These are phyloP conservation scores for Catharus ustulatus DNA, from an alignment of 2,797 vertebrate genomes.

Conservation along the genomic window DNA sequence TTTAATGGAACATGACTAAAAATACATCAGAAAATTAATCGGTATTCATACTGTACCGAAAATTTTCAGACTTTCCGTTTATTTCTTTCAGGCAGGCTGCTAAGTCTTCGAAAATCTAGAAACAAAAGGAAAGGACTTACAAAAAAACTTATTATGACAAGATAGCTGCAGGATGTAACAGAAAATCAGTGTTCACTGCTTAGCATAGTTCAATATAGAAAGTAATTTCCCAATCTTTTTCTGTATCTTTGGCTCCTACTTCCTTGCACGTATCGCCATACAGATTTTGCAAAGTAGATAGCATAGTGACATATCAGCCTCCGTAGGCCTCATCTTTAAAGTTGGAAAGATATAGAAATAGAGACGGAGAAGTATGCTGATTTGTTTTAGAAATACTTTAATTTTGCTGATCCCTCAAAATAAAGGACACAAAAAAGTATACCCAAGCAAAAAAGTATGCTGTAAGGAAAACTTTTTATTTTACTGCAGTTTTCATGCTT, in stretches of 20 bases:
- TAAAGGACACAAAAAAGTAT: neutral
- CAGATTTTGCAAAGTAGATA: constrained; percentile 32
- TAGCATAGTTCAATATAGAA: neutral
- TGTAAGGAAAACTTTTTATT: neutral
- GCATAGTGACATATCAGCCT: neutral
- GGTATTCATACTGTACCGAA: constrained; percentile 41
- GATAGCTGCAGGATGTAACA: constrained; percentile 41
- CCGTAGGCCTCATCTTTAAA: constrained; percentile 5
- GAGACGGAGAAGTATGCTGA: neutral
- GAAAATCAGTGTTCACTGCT: constrained; percentile 31
- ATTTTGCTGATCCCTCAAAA: constrained; percentile 11
- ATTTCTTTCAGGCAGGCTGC: constrained; percentile 45
- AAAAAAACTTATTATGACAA: constrained; percentile 51
- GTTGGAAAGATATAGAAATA: neutral
- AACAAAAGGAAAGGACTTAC: constrained; percentile 44
- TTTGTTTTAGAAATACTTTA: neutral
- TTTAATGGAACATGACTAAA: constrained; percentile 74
- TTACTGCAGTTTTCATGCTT: neutral
- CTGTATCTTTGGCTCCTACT: constrained; percentile 11
- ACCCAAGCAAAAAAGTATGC: neutral
- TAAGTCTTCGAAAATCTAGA: constrained; percentile 48
- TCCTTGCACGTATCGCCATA: constrained; percentile 2
- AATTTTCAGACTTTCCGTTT: constrained; percentile 46
- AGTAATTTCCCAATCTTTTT: constrained; percentile 50
- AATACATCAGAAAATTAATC: constrained; percentile 70